Percentiles rank a stretch among this genome's conserved stretches.
Conservation (phyloP, 2,797 vertebrate species). For the Miichthys miiuy region DNA sequence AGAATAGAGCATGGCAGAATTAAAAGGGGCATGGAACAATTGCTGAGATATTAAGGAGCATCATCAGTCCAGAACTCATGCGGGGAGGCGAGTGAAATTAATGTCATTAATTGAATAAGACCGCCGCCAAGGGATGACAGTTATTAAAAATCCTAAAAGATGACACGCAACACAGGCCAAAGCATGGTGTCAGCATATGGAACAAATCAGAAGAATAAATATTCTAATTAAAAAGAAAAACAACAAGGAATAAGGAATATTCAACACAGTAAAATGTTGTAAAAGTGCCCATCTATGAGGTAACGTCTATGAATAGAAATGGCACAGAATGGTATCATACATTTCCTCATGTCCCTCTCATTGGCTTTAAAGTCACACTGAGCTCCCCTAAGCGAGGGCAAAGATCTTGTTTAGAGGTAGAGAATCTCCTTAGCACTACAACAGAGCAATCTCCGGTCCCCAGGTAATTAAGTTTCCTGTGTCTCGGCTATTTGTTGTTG, state of each 20-base stretch:
- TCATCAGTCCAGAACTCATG: conserved; percentile 55
- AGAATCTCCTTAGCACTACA: conserved; percentile 54
- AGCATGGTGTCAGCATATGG: conserved; percentile 17
- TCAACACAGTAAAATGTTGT: conserved; percentile 11
- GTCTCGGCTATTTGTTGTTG: conserved; percentile 72
- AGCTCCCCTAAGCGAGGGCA: conserved; percentile 41
- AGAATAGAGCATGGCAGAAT: conserved; percentile 37
- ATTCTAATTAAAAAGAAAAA: conserved; percentile 22
- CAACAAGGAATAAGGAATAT: conserved; percentile 16
- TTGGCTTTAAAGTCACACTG: conserved; percentile 47
- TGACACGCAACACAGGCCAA: conserved; percentile 1
- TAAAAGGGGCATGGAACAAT: conserved; percentile 59
- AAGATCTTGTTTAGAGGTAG: conserved; percentile 57
- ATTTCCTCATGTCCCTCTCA: conserved; percentile 14
- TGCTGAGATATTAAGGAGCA: conserved; percentile 63
- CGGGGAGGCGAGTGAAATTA: conserved; percentile 56
- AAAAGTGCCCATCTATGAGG: conserved; percentile 25
- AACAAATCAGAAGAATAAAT: conserved; percentile 6
- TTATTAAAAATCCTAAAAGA: conserved; percentile 65
- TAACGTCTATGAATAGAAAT: conserved; percentile 32
- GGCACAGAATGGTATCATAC: conserved; percentile 3
- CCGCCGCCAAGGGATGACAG: conserved; percentile 39
- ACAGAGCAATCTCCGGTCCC: conserved; percentile 62
- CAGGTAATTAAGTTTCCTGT: conserved; percentile 72
- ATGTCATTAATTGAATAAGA: conserved; percentile 70